phyloP scores from a whole-genome alignment of 1,140 invertebrate genomes.

The Hycleus cichorii region DNA sequence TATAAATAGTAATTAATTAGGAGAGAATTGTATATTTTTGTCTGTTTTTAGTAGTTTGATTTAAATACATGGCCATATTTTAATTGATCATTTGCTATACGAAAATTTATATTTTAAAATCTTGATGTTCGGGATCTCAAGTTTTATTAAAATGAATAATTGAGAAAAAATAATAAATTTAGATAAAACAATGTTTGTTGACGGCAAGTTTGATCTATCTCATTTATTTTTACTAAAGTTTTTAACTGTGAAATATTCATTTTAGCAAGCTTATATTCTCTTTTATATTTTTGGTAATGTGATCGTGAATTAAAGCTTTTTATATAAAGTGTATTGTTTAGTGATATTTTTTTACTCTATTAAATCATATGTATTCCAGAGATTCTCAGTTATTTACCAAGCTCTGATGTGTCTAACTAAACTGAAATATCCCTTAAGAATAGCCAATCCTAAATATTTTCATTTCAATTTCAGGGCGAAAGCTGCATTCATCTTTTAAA shows the following conservation, averaged over 20 bases:
- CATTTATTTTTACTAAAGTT: slow-evolving; percentile 18
- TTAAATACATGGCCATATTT: slow-evolving; percentile 12
- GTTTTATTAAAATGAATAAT: slow-evolving; percentile 28
- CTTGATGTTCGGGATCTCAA: slow-evolving; percentile 33
- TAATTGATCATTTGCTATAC: slow-evolving; percentile 11
- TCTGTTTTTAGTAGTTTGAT: too few relatives aligned
- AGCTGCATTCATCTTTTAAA: too few relatives aligned
- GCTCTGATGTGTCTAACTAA: too few relatives aligned
- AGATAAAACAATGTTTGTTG: slow-evolving; percentile 12
- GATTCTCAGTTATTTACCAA: not conserved
- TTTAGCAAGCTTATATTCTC: slow-evolving; percentile 24
- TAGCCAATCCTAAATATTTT: too few relatives aligned
- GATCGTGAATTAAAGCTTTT: slow-evolving; percentile 40
- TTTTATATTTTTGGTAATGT: slow-evolving; percentile 36
- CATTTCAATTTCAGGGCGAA: too few relatives aligned
- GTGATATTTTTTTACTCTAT: slow-evolving; percentile 42
- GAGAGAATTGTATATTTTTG: too few relatives aligned
- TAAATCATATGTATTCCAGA: slow-evolving; percentile 37
- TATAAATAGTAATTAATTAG: too few relatives aligned
- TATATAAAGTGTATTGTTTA: slow-evolving; percentile 41
- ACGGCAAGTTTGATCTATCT: slow-evolving; percentile 15
- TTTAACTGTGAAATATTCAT: slow-evolving; percentile 16
- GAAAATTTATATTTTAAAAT: slow-evolving; percentile 32
- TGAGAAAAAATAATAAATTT: slow-evolving; percentile 14
- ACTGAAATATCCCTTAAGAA: too few relatives aligned